These are phyloP conservation scores for Drosophila peninsularis DNA, from an alignment of 2,888 invertebrate genomes.

Conservation along the genomic window DNA sequence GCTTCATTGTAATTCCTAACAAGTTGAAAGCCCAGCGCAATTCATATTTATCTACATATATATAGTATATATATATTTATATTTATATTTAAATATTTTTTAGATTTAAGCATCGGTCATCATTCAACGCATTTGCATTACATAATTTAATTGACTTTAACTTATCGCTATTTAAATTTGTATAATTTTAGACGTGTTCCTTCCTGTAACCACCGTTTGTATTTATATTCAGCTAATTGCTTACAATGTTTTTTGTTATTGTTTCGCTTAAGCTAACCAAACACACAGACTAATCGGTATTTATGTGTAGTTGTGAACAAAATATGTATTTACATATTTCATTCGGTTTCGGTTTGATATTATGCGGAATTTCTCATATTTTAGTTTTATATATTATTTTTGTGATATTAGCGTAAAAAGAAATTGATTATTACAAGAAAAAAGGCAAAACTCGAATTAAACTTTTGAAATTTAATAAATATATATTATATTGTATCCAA, in stretches of 20 bases:
- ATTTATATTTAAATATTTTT: constrained; percentile 14
- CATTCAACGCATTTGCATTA: constrained; percentile 48
- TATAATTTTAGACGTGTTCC: constrained; percentile 28
- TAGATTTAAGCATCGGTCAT: constrained; percentile 57
- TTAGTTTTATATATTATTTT: constrained; percentile 80
- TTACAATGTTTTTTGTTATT: constrained; percentile 28
- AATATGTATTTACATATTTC: constrained; percentile 51
- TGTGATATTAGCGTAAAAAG: constrained; percentile 82
- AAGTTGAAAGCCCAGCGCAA: constrained; percentile 48
- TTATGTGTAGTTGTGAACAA: constrained; percentile 37
- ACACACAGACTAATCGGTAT: constrained; percentile 42
- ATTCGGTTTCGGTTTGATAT: constrained; percentile 71
- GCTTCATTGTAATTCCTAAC: constrained; percentile 56
- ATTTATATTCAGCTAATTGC: constrained; percentile 44
- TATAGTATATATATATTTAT: background rate
- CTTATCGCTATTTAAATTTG: constrained; percentile 48
- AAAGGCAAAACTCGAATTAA: constrained; percentile 71
- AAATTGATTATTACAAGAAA: constrained; percentile 67
- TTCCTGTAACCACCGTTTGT: constrained; percentile 47
- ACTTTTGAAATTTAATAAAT: constrained; percentile 75
- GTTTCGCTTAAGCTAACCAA: constrained; percentile 40
- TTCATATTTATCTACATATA: constrained; percentile 24
- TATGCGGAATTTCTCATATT: constrained; percentile 51
- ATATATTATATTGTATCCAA: constrained; percentile 59
- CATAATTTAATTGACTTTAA: constrained; percentile 34